Evolutionary conservation across 2,113 vertebrate genomes (phyloP).

Genomic region (Microtus oregoni): DNA sequence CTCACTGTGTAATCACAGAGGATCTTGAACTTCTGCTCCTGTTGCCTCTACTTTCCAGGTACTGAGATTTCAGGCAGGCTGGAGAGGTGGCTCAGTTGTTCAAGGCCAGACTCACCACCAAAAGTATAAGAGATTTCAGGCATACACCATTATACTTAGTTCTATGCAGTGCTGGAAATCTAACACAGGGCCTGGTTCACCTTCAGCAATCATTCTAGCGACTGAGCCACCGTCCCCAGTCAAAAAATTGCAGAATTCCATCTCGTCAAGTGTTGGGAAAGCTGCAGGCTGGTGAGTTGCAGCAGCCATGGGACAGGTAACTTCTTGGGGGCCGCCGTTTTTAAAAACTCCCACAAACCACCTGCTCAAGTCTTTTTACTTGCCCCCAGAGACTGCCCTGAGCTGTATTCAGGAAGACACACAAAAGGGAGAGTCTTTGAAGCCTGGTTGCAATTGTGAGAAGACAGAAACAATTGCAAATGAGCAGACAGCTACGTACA

Average conservation of each 20-base stretch:
- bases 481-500: neutral
- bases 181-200: neutral
- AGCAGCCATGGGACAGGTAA: no score
- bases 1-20: neutral
- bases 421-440: neutral
- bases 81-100: neutral
- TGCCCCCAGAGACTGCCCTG: neutral
- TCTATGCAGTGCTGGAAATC: neutral
- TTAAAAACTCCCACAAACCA: neutral
- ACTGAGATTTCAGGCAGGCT: neutral
- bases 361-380: neutral
- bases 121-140: neutral
- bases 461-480: neutral
- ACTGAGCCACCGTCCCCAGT: neutral
- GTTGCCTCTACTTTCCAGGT: no score
- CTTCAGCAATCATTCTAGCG: neutral
- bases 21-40: neutral
- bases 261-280: neutral
- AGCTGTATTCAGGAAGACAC: neutral
- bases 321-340: neutral
- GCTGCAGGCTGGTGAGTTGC: rapidly evolving
- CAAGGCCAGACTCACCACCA: neutral
- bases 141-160: neutral
- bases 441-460: neutral
- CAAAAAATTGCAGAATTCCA: neutral